phyloP scores from a whole-genome alignment of 2,888 invertebrate species.

The Agrenia bidenticulata region DNA sequence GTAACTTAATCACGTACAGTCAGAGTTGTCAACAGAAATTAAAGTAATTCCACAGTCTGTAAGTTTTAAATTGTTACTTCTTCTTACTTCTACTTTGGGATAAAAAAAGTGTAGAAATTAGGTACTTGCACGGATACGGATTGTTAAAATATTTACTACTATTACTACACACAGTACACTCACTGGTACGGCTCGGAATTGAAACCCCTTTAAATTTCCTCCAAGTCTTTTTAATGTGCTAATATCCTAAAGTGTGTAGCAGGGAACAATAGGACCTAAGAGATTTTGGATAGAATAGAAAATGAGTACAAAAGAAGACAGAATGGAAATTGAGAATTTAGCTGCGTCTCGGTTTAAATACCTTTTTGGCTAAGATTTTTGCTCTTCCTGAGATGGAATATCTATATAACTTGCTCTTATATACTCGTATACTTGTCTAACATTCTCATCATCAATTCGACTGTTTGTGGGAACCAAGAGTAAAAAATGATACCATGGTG shows the following conservation, averaged over 20 bases:
- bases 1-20: slow-evolving; percentile 44
- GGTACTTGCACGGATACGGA: slow-evolving; percentile 9
- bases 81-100: too few relatives aligned
- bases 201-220: neutral
- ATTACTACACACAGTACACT: neutral
- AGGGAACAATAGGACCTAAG: neutral
- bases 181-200: neutral
- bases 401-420: neutral
- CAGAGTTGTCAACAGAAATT: slow-evolving; percentile 47
- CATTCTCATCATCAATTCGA: slow-evolving; percentile 13
- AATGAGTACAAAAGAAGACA: slow-evolving; percentile 16
- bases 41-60: slow-evolving; percentile 35
- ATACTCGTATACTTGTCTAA: neutral
- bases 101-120: slow-evolving; percentile 16
- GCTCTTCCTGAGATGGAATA: neutral
- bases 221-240: slow-evolving; percentile 5
- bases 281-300: slow-evolving; percentile 8
- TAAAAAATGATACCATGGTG: neutral
- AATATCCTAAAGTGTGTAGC: neutral
- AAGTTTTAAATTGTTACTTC: slow-evolving; percentile 24
- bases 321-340: slow-evolving; percentile 18
- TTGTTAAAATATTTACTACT: neutral
- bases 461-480: slow-evolving; percentile 23
- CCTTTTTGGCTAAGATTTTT: slow-evolving; percentile 27
- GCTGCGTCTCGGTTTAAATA: slow-evolving; percentile 36